Conservation (phyloP, 2,797 vertebrate genomes). For the Pipistrellus kuhlii region DNA sequence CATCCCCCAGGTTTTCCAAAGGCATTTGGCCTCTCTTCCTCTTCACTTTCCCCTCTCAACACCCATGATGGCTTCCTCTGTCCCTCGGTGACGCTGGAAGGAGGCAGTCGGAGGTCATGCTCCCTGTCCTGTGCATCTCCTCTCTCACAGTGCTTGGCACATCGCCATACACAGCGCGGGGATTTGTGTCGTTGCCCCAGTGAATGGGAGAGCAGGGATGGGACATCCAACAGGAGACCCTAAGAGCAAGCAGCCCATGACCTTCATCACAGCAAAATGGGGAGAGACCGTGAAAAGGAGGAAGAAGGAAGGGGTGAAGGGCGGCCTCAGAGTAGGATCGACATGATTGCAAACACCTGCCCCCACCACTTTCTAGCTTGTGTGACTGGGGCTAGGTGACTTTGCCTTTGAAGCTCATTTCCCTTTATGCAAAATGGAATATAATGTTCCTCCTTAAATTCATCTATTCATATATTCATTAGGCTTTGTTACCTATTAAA, state of each 20-base stretch:
- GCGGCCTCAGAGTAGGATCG: not conserved
- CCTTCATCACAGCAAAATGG: not conserved
- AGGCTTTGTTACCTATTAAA: not conserved
- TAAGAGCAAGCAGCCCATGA: not conserved
- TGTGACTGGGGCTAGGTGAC: not conserved
- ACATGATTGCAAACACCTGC: not conserved
- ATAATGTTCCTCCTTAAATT: not conserved
- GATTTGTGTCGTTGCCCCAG: not conserved
- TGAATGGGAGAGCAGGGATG: not conserved
- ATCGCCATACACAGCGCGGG: accelerated
- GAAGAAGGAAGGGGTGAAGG: not conserved
- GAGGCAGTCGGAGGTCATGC: not conserved
- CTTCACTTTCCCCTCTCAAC: not conserved
- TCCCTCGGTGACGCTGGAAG: not conserved
- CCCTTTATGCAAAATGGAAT: not conserved
- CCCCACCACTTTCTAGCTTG: not conserved
- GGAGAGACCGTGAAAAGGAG: not conserved
- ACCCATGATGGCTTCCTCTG: not conserved
- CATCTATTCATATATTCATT: not conserved
- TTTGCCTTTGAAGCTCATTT: not conserved
- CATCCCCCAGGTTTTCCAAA: not conserved
- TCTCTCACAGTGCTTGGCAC: not conserved
- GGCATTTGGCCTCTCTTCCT: not conserved
- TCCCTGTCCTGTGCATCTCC: not conserved
- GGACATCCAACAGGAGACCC: not conserved